Conservation (phyloP, 2,888 invertebrate genomes). For the Neoascia interrupta region DNA sequence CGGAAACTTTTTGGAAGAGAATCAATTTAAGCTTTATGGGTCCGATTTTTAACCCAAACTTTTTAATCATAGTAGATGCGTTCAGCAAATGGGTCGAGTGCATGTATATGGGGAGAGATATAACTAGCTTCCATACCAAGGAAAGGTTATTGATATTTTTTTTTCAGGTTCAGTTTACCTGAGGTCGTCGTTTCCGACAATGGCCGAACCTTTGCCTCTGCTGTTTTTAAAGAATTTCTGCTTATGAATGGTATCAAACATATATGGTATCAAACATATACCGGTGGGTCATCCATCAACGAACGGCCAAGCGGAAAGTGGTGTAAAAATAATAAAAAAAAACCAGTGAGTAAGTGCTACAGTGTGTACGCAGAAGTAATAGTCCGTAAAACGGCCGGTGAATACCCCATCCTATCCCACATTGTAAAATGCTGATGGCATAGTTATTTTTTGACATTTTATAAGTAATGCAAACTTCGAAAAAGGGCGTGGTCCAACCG, state of each 20-base stretch:
- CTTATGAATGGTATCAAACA: slow-evolving; percentile 40
- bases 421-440: no score
- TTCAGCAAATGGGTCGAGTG: slow-evolving; percentile 69
- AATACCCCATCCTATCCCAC: no score
- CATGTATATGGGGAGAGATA: slow-evolving; percentile 11
- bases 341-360: no score
- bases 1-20: slow-evolving; percentile 61
- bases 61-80: slow-evolving; percentile 59
- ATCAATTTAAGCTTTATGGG: slow-evolving; percentile 60
- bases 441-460: no score
- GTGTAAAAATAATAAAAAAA: neutral
- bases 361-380: no score
- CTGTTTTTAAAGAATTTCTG: slow-evolving; percentile 57
- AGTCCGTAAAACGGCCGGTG: no score
- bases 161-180: slow-evolving; percentile 70
- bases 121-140: slow-evolving; percentile 3
- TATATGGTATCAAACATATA: slow-evolving; percentile 51
- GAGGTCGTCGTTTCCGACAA: slow-evolving; percentile 68
- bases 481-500: no score
- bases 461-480: no score
- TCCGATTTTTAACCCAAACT: slow-evolving; percentile 3
- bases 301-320: slow-evolving; percentile 8
- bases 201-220: slow-evolving; percentile 65
- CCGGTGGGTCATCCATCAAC: slow-evolving; percentile 5
- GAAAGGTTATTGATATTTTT: slow-evolving; percentile 21